Percentiles rank a stretch among this genome's conserved stretches.
Evolutionary conservation across 1,140 invertebrate genomes (phyloP).

Genomic region (Pemphigus obesinymphae): DNA sequence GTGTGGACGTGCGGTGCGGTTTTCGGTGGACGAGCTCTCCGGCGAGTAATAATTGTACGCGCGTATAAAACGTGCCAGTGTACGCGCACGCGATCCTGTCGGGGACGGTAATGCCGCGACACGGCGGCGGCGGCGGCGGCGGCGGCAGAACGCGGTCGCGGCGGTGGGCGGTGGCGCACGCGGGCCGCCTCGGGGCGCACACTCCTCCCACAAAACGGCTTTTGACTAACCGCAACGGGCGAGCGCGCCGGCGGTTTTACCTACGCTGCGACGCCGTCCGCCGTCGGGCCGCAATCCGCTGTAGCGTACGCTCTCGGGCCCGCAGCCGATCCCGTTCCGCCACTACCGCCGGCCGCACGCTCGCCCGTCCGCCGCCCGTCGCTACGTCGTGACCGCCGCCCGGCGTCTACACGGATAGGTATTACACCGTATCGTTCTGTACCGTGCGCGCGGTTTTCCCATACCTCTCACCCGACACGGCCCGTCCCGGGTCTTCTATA

Average conservation of each 20-base stretch:
- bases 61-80: too few relatives aligned
- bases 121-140: background rate
- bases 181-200: too few relatives aligned
- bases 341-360: background rate
- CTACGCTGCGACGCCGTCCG: background rate
- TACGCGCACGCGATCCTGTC: slow-evolving; percentile 1
- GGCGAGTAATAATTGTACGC: too few relatives aligned
- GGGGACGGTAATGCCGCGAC: background rate
- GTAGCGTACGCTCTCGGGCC: background rate
- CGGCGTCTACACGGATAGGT: too few relatives aligned
- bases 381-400: too few relatives aligned
- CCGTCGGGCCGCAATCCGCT: background rate
- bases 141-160: too few relatives aligned
- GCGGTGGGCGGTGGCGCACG: too few relatives aligned
- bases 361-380: background rate
- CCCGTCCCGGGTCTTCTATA: background rate
- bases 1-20: too few relatives aligned
- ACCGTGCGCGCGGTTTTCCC: background rate
- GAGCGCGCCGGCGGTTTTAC: background rate
- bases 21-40: too few relatives aligned
- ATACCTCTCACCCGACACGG: background rate
- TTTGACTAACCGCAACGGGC: slow-evolving; percentile 38
- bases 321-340: background rate
- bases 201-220: slow-evolving; percentile 36
- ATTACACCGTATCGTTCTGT: too few relatives aligned